Base-by-base conservation (phyloP, 2,888 invertebrate species). In the Caenorhabditis parvicauda region DNA sequence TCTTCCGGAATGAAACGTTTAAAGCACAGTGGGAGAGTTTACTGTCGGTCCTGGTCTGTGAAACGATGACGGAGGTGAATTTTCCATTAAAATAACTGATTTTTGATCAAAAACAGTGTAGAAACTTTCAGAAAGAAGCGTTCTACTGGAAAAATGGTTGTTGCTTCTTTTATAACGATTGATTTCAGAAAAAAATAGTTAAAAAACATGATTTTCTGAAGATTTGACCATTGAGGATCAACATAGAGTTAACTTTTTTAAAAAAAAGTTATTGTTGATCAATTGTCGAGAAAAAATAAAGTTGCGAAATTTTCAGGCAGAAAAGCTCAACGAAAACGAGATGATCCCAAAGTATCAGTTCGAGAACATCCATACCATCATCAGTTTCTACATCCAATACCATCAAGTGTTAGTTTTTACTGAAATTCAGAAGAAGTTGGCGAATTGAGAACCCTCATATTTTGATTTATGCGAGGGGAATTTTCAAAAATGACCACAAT, bases 341-440 rank as follows among this genome's bases (percentile, higher is more conserved):
- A 58, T 58, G 29, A 64, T 70, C 38, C 67, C 70, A 0, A 49
- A 67, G 9, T 70, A 70, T 54, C 63, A 65, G 38, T 70, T 67
- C 67, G 70, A 70, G 22, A 64, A 70, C 50, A 55, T 70, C 5
- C 52, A 54, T 1, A 60, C 59, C 21, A 51, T 64, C 25, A 53
- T 62, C n/a, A 38, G 53, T n/a, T 55, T 52, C 28, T 61, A 54
- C 41, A 51, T 60, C 21, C 9, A 38, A 4, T 46, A 54, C n/a
- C 48, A 58, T n/a, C 39, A 57, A 21, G 9, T 60, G 59, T 65
- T 47, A 43, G n/a, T 51, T 19, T 25, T 43, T 5, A n/a, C n/a
- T n/a, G n/a, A n/a, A n/a, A n/a, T n/a, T n/a, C 17, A 9, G 41
- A 41, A 41, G 7, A 41, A 14, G 9, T 14, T 9, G 41, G 17